Percentiles rank a stretch among this genome's conserved stretches.
These are phyloP conservation scores for Tinea semifulvella DNA, from an alignment of 2,888 invertebrate genomes.

Conservation along the genomic window DNA sequence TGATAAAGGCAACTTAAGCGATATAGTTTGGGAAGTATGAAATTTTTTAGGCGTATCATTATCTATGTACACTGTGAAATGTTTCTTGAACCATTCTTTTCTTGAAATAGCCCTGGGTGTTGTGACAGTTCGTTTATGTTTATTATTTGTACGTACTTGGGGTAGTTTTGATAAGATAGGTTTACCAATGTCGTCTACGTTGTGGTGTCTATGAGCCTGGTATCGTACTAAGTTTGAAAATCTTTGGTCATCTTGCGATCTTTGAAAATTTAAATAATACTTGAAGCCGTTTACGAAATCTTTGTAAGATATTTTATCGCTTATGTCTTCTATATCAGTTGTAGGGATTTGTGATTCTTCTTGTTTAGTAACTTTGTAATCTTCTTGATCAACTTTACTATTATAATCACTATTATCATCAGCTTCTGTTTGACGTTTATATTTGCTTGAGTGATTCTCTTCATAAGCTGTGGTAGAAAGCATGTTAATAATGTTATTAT, in stretches of 20 bases:
- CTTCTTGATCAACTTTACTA: background rate
- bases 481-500: slow-evolving; percentile 30
- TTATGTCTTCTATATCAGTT: slow-evolving; percentile 26
- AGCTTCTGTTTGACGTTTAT: no score
- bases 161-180: slow-evolving; percentile 47
- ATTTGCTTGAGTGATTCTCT: no score
- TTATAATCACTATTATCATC: background rate
- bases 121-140: background rate
- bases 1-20: slow-evolving; percentile 28
- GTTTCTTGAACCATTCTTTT: slow-evolving; percentile 48
- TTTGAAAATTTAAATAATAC: slow-evolving; percentile 46
- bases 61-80: slow-evolving; percentile 43
- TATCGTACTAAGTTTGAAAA: slow-evolving; percentile 44
- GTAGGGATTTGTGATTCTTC: slow-evolving; percentile 11
- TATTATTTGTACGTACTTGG: slow-evolving; percentile 23
- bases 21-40: slow-evolving; percentile 37
- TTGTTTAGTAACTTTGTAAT: no score
- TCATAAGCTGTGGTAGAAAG: slow-evolving; percentile 24
- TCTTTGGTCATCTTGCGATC: slow-evolving; percentile 33
- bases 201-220: slow-evolving; percentile 51
- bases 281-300: slow-evolving; percentile 49
- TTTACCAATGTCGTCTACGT: slow-evolving; percentile 54
- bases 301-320: slow-evolving; percentile 39
- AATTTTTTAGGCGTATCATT: slow-evolving; percentile 37
- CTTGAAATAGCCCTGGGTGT: no score